A percentile compares a stretch with the other conserved stretches of the same genome.
phyloP scores from a whole-genome alignment of 2,113 vertebrate species.

The Notothenia rossii region DNA sequence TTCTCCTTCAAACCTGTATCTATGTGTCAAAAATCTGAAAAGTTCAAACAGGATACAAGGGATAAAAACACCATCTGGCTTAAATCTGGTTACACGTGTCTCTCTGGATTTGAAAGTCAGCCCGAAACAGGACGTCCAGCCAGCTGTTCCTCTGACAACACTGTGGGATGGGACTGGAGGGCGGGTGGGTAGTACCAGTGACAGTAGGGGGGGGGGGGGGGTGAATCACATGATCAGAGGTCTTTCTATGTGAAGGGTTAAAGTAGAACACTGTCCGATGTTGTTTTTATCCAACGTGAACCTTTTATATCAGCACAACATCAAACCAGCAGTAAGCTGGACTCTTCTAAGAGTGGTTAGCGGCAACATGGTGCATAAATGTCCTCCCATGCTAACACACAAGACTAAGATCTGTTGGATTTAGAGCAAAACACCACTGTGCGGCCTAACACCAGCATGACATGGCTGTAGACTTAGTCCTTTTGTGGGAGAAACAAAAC shows the following conservation, averaged over 20 bases:
- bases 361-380: slow-evolving; percentile 25
- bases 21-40: slow-evolving; percentile 24
- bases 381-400: neutral
- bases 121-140: slow-evolving; percentile 67
- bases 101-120: slow-evolving; percentile 73
- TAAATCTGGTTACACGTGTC: slow-evolving; percentile 56
- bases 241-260: neutral
- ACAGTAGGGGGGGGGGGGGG: slow-evolving; percentile 6
- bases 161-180: slow-evolving; percentile 33
- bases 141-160: slow-evolving; percentile 69
- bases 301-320: slow-evolving; percentile 13
- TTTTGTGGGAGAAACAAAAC: neutral
- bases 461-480: too few species aligned
- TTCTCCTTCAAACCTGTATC: slow-evolving; percentile 40
- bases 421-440: too few species aligned
- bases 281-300: slow-evolving; percentile 44
- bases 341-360: neutral
- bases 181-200: slow-evolving; percentile 10
- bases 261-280: slow-evolving; percentile 12
- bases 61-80: slow-evolving; percentile 74
- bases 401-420: too few species aligned
- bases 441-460: too few species aligned
- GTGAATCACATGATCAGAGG: neutral
- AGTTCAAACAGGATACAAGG: slow-evolving; percentile 38
- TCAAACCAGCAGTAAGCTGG: neutral